Conservation (phyloP, 30 jellyfish, hydroid and myxozoan species). For the Nemopilema nomurai region DNA sequence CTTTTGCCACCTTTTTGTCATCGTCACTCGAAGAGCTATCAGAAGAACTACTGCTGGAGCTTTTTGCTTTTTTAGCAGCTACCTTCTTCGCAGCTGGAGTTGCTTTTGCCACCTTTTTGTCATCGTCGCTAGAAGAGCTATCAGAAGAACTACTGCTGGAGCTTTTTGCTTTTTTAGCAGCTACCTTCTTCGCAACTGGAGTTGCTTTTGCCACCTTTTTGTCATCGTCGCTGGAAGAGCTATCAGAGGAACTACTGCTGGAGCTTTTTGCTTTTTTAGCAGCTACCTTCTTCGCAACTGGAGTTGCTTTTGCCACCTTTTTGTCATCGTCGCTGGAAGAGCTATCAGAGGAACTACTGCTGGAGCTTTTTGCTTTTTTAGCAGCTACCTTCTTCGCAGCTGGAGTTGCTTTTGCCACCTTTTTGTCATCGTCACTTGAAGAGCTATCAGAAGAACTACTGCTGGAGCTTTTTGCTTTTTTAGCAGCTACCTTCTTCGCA, state of each 20-base stretch:
- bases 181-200: not conserved
- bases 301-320: not conserved
- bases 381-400: not conserved
- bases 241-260: slow-evolving; percentile 35
- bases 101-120: not conserved
- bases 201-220: not conserved
- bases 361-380: slow-evolving; percentile 20
- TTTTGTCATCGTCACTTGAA: slow-evolving; percentile 32
- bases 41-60: slow-evolving; percentile 30
- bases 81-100: not conserved
- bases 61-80: slow-evolving; percentile 8
- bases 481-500: not conserved
- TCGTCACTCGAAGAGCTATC: slow-evolving; percentile 44
- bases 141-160: slow-evolving; percentile 41
- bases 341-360: slow-evolving; percentile 28
- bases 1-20: not conserved
- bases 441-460: slow-evolving; percentile 13
- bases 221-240: slow-evolving; percentile 41
- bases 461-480: not conserved
- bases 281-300: not conserved
- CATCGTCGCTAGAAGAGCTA: slow-evolving; percentile 38
- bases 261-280: slow-evolving; percentile 4
- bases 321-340: slow-evolving; percentile 40
- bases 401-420: not conserved
- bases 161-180: not conserved